These are phyloP conservation scores for Haemorhous mexicanus DNA, from an alignment of 2,113 vertebrate genomes.

Conservation along the genomic window DNA sequence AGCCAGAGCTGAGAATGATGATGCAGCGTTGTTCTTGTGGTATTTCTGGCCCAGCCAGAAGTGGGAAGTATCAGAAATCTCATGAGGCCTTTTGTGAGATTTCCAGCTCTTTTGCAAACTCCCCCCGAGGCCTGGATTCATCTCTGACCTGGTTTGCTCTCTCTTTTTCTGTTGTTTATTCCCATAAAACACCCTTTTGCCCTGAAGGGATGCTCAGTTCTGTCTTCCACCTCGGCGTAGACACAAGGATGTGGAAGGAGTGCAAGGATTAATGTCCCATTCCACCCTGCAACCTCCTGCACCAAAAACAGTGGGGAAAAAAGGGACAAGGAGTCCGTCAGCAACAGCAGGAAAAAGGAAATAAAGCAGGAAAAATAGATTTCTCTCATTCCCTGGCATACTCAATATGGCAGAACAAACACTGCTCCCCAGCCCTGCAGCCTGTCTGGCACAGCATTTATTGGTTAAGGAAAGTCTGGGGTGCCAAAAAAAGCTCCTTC, in stretches of 20 bases:
- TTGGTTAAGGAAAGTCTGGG: not conserved
- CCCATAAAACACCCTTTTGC: not conserved
- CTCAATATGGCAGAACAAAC: not conserved
- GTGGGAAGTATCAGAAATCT: slow-evolving; percentile 65
- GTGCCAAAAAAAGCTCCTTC: not conserved
- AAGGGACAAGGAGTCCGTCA: not conserved
- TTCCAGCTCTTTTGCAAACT: slow-evolving; percentile 54
- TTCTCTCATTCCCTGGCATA: not conserved
- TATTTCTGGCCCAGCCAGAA: slow-evolving; percentile 64
- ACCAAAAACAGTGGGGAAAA: not conserved
- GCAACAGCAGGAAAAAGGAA: not conserved
- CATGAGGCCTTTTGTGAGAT: slow-evolving; percentile 59
- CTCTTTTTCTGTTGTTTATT: not conserved
- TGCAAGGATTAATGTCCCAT: not conserved
- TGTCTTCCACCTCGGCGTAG: fast-evolving
- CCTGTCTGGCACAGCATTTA: not conserved
- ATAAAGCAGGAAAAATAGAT: not conserved
- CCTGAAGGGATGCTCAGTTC: not conserved
- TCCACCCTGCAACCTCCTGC: not conserved
- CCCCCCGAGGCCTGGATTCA: not conserved
- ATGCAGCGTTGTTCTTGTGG: slow-evolving; percentile 62
- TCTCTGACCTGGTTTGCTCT: not conserved
- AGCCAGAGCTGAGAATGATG: slow-evolving; percentile 42
- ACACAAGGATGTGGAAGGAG: fast-evolving
- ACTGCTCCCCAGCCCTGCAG: not conserved